These are phyloP conservation scores for Halictus ligatus DNA, from an alignment of 2,888 invertebrate species.

Conservation along the genomic window DNA sequence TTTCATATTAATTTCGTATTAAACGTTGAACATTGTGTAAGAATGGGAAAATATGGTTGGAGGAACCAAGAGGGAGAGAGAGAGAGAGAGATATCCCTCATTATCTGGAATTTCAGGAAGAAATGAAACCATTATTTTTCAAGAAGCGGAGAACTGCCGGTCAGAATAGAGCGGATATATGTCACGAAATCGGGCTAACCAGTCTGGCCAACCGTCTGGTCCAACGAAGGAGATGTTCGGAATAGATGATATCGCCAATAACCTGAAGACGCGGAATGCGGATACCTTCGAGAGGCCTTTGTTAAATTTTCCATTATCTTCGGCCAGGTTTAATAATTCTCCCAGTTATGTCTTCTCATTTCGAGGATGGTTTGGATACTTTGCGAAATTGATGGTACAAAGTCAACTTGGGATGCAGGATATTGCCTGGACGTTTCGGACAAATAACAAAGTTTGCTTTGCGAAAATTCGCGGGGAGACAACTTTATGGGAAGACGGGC, in stretches of 20 bases:
- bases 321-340: conserved; percentile 43
- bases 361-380: background rate
- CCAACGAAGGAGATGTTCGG: conserved; percentile 60
- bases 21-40: conserved; percentile 14
- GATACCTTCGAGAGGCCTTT: conserved; percentile 48
- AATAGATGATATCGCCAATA: conserved; percentile 63
- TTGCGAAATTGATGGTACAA: background rate
- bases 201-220: conserved; percentile 38
- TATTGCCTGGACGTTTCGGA: background rate
- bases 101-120: conserved; percentile 72
- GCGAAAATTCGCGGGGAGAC: background rate
- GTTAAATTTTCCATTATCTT: conserved; percentile 43
- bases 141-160: conserved; percentile 61
- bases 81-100: conserved; percentile 60
- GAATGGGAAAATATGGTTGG: background rate
- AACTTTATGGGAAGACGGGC: background rate
- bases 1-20: background rate
- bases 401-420: background rate
- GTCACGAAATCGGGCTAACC: conserved; percentile 34
- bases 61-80: background rate
- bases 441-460: background rate
- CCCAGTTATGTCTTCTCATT: conserved; percentile 27
- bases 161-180: conserved; percentile 62
- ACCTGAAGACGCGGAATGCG: conserved; percentile 48
- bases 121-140: conserved; percentile 72